These are phyloP conservation scores for Drosophila ercepeae DNA, from an alignment of 1,140 invertebrate genomes.

Conservation along the genomic window DNA sequence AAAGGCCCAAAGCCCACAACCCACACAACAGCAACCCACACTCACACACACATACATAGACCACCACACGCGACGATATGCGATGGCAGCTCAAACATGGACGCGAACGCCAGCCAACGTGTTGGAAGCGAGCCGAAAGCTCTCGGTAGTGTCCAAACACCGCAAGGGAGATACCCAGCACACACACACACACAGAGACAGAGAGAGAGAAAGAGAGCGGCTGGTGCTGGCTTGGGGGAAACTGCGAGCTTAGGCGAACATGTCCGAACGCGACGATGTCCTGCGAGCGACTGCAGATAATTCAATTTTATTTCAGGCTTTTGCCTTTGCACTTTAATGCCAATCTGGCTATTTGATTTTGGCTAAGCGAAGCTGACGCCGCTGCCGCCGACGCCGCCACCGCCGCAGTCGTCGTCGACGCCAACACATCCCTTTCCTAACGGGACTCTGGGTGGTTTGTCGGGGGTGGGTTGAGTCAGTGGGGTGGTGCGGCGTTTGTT, in stretches of 20 bases:
- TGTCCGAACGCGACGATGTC: slow-evolving; percentile 81
- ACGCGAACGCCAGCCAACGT: slow-evolving; percentile 38
- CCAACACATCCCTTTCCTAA: slow-evolving; percentile 47
- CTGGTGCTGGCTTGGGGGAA: slow-evolving; percentile 5
- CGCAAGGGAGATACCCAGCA: neutral
- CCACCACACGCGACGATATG: neutral
- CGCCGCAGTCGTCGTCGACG: slow-evolving; percentile 3
- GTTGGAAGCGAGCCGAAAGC: slow-evolving; percentile 46
- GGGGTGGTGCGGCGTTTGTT: slow-evolving; percentile 52
- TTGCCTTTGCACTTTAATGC: slow-evolving; percentile 79
- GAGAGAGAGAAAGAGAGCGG: slow-evolving; percentile 12
- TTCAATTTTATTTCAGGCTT: slow-evolving; percentile 83
- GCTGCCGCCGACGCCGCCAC: slow-evolving; percentile 12
- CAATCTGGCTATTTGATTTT: slow-evolving; percentile 83
- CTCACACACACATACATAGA: slow-evolving; percentile 11
- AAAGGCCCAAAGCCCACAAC: slow-evolving; percentile 23
- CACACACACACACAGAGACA: too few species aligned
- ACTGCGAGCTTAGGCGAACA: slow-evolving; percentile 39
- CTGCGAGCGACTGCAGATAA: slow-evolving; percentile 83
- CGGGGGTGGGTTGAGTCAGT: slow-evolving; percentile 30
- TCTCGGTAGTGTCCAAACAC: slow-evolving; percentile 4
- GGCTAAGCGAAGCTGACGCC: slow-evolving; percentile 57
- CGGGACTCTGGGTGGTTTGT: slow-evolving; percentile 32
- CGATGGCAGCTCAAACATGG: neutral
- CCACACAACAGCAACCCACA: slow-evolving; percentile 21